These are phyloP conservation scores for Larimichthys crocea DNA, from an alignment of 2,113 vertebrate genomes.

Conservation along the genomic window DNA sequence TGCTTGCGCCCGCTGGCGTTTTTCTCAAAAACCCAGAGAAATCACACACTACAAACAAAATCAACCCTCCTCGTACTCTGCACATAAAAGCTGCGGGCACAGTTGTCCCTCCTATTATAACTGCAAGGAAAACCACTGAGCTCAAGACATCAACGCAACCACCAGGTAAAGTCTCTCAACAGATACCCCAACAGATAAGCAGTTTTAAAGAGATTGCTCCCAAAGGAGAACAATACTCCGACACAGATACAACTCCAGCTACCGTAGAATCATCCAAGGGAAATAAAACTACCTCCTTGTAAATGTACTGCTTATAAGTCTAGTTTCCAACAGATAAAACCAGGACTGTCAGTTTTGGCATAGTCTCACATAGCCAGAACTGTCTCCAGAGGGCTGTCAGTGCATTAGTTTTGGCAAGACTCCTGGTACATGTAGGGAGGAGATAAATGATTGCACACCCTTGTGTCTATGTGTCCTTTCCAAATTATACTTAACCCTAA, in stretches of 20 bases:
- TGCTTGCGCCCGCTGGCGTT: constrained; percentile 63
- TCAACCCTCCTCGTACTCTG: background rate
- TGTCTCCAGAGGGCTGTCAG: no score
- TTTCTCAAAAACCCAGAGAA: constrained; percentile 62
- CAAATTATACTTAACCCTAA: background rate
- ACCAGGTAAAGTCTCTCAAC: constrained; percentile 37
- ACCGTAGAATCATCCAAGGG: constrained; percentile 23
- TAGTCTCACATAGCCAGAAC: no score
- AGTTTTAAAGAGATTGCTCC: constrained; percentile 1
- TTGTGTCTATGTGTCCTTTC: background rate
- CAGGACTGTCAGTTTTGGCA: background rate
- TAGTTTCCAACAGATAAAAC: background rate
- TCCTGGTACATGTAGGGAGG: background rate
- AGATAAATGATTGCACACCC: background rate
- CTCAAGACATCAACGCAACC: background rate
- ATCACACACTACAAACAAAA: background rate
- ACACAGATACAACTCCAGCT: constrained; percentile 8
- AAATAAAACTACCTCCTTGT: background rate
- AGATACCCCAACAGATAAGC: background rate
- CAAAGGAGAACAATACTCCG: background rate
- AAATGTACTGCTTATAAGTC: background rate
- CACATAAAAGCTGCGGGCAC: background rate
- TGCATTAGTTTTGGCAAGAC: no score
- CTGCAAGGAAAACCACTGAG: constrained; percentile 15
- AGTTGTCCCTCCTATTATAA: background rate